Percentiles rank a stretch among this genome's conserved stretches.
These are phyloP conservation scores for Gonioctena quinquepunctata DNA, from an alignment of 1,140 invertebrate species.

Conservation along the genomic window DNA sequence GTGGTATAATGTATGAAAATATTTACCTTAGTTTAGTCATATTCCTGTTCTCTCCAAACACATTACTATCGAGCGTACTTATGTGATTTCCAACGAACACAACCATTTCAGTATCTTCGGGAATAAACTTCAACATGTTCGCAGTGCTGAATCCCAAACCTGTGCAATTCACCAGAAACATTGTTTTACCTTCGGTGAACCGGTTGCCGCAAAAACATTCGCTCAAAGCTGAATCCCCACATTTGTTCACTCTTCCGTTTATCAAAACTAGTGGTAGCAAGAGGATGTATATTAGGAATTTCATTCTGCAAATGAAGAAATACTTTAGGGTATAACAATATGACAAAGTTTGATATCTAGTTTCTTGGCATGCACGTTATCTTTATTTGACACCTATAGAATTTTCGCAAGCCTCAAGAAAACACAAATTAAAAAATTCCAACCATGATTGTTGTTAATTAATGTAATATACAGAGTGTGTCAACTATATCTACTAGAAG, in stretches of 20 bases:
- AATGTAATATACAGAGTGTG: too few species aligned
- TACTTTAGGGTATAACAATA: too few species aligned
- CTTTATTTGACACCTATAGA: too few species aligned
- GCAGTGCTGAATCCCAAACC: slow-evolving; percentile 64
- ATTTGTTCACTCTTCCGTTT: slow-evolving; percentile 3
- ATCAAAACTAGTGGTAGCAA: not conserved
- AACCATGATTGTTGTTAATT: too few species aligned
- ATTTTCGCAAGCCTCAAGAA: too few species aligned
- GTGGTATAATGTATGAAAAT: too few species aligned
- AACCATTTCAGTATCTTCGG: slow-evolving; percentile 69
- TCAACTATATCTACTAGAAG: too few species aligned
- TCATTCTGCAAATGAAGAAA: not conserved
- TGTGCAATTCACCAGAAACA: slow-evolving; percentile 76
- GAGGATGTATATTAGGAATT: not conserved
- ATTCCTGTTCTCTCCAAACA: slow-evolving; percentile 66
- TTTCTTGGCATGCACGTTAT: too few species aligned
- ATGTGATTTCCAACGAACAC: slow-evolving; percentile 78
- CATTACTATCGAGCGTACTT: slow-evolving; percentile 67
- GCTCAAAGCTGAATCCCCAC: slow-evolving; percentile 13
- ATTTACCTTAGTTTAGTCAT: slow-evolving; percentile 61
- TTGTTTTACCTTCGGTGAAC: slow-evolving; percentile 58
- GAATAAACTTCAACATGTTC: slow-evolving; percentile 65
- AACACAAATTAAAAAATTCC: too few species aligned
- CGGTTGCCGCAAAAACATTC: slow-evolving; percentile 61
- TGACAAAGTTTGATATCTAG: too few species aligned